Evolutionary conservation across 1,140 invertebrate genomes (phyloP).

Genomic region (Geopemphigus sp.): DNA sequence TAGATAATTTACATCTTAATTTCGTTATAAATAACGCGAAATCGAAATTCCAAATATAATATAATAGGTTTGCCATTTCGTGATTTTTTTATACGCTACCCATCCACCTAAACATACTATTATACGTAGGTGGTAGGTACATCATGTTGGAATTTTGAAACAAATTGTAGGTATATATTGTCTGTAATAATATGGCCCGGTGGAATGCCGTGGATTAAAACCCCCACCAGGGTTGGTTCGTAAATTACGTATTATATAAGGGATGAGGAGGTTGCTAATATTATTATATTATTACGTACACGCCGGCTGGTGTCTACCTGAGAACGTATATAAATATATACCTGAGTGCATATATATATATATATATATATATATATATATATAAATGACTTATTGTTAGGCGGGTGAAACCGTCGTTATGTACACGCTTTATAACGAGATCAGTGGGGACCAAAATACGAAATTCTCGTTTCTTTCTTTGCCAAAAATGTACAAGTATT

Average conservation of each 20-base stretch:
- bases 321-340: background rate
- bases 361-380: background rate
- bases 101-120: too few relatives aligned
- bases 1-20: too few relatives aligned
- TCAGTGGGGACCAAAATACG: background rate
- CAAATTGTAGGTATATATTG: too few relatives aligned
- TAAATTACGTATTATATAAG: constrained; percentile 34
- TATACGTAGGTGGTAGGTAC: too few relatives aligned
- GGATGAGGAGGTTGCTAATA: background rate
- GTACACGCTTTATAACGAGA: background rate
- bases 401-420: too few relatives aligned
- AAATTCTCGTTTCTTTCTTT: background rate
- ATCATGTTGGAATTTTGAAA: too few relatives aligned
- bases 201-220: constrained; percentile 41
- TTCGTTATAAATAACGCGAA: too few relatives aligned
- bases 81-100: too few relatives aligned
- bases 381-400: too few relatives aligned
- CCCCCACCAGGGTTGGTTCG: constrained; percentile 21
- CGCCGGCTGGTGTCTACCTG: background rate
- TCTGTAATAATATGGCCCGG: background rate
- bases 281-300: constrained; percentile 5
- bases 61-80: too few relatives aligned
- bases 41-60: too few relatives aligned
- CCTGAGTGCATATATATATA: background rate
- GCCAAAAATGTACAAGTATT: too few relatives aligned